These are phyloP conservation scores for Oscheius sp. DNA, from an alignment of 2,888 invertebrate genomes.

Conservation along the genomic window DNA sequence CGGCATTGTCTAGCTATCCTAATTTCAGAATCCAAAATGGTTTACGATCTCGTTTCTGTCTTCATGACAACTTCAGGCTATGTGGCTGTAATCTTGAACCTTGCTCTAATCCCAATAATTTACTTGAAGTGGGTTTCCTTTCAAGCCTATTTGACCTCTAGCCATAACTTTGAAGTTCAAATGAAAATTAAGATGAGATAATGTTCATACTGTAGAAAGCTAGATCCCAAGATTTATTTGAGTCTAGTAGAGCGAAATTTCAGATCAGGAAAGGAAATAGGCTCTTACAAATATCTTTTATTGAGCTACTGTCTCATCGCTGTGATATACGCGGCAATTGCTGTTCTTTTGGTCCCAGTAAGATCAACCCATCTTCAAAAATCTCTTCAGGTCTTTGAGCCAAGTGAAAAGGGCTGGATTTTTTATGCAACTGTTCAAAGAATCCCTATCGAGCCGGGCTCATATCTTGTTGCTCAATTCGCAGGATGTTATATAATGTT, in stretches of 20 bases:
- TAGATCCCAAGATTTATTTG: background rate
- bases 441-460: background rate
- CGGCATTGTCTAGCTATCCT: too few relatives aligned
- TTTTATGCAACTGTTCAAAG: slow-evolving; percentile 20
- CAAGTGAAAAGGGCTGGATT: slow-evolving; percentile 14
- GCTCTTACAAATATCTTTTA: slow-evolving; percentile 15
- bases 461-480: background rate
- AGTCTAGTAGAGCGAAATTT: background rate
- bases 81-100: background rate
- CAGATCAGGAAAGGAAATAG: slow-evolving; percentile 8
- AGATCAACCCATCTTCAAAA: background rate
- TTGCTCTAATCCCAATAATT: background rate
- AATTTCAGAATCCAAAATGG: too few relatives aligned
- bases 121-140: background rate
- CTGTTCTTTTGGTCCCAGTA: slow-evolving; percentile 6
- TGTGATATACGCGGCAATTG: background rate
- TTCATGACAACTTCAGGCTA: background rate
- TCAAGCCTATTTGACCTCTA: background rate
- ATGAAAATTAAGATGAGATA: background rate
- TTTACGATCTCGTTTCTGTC: background rate
- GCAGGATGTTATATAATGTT: slow-evolving; percentile 3
- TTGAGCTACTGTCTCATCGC: background rate
- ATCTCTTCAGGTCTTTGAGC: slow-evolving; percentile 5
- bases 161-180: background rate
- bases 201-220: background rate